Percentiles rank a stretch among this genome's conserved stretches.
phyloP scores from a whole-genome alignment of 2,888 invertebrate genomes.

The Strigamia maritima region DNA sequence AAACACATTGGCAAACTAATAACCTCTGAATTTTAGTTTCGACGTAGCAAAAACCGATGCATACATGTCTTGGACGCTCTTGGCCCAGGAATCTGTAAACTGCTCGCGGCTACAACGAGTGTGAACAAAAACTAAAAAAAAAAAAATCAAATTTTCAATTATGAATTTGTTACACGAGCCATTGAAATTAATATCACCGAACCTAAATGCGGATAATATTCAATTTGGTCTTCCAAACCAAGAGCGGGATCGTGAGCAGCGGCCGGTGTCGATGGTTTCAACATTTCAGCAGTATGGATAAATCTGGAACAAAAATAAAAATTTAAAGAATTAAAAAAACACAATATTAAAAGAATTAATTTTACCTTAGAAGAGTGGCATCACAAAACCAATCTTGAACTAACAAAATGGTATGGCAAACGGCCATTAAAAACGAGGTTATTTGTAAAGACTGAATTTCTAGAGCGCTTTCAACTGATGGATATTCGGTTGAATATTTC shows the following conservation, averaged over 20 bases:
- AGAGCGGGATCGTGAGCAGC: slow-evolving; percentile 57
- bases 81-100: slow-evolving; percentile 50
- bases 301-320: no score
- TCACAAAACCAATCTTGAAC: slow-evolving; percentile 87
- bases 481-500: slow-evolving; percentile 42
- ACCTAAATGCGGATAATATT: slow-evolving; percentile 74
- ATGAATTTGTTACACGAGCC: neutral
- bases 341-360: slow-evolving; percentile 39
- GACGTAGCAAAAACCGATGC: slow-evolving; percentile 49
- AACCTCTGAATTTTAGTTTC: slow-evolving; percentile 50
- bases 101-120: slow-evolving; percentile 75
- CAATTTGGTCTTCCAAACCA: slow-evolving; percentile 60
- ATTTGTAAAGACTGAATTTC: slow-evolving; percentile 66
- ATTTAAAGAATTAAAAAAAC: slow-evolving; percentile 28
- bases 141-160: neutral
- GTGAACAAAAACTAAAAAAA: slow-evolving; percentile 66
- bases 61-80: slow-evolving; percentile 49
- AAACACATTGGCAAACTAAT: neutral
- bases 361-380: slow-evolving; percentile 60
- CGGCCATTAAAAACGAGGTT: slow-evolving; percentile 77
- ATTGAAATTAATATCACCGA: slow-evolving; percentile 36
- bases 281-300: slow-evolving; percentile 78
- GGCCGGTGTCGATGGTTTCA: slow-evolving; percentile 71
- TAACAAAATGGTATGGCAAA: slow-evolving; percentile 84
- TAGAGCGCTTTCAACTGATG: slow-evolving; percentile 41